These are phyloP conservation scores for Calosoma granatense DNA, from an alignment of 1,140 invertebrate species.

Conservation along the genomic window DNA sequence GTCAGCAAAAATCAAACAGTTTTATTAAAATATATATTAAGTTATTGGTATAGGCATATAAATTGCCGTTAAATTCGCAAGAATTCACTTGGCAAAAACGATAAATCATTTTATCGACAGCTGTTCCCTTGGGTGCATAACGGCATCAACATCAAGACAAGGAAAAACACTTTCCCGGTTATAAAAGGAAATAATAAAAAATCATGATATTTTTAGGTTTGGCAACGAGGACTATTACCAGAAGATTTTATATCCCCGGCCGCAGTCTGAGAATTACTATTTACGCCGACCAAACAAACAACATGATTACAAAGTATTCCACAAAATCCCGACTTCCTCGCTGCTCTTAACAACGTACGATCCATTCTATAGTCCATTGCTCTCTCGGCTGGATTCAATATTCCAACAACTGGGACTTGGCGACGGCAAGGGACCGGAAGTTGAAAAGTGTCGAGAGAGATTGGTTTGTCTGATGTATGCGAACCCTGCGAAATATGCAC, in stretches of 20 bases:
- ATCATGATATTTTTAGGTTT: slow-evolving; percentile 34
- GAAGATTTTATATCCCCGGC: slow-evolving; percentile 38
- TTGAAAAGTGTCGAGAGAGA: slow-evolving; percentile 65
- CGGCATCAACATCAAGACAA: too few species aligned
- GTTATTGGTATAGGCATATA: too few species aligned
- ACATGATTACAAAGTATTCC: slow-evolving; percentile 53
- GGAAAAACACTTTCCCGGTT: too few species aligned
- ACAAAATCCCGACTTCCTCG: slow-evolving; percentile 72
- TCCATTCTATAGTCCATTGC: slow-evolving; percentile 73
- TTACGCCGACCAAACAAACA: slow-evolving; percentile 31
- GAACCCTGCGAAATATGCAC: slow-evolving; percentile 72
- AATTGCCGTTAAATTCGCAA: too few species aligned
- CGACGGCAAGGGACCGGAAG: slow-evolving; percentile 37
- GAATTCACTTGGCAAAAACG: too few species aligned
- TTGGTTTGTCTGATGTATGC: slow-evolving; percentile 78
- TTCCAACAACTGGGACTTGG: slow-evolving; percentile 61
- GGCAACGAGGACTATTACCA: slow-evolving; percentile 35
- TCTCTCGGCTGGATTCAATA: slow-evolving; percentile 70
- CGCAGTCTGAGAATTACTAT: slow-evolving; percentile 43
- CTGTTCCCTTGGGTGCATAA: too few species aligned
- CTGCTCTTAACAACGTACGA: slow-evolving; percentile 74
- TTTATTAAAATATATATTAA: too few species aligned
- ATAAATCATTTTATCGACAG: too few species aligned
- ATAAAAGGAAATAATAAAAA: slow-evolving; percentile 9
- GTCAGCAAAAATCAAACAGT: too few species aligned